Evolutionary conservation across 2,113 vertebrate species (phyloP).

Genomic region (Macquaria australasica): DNA sequence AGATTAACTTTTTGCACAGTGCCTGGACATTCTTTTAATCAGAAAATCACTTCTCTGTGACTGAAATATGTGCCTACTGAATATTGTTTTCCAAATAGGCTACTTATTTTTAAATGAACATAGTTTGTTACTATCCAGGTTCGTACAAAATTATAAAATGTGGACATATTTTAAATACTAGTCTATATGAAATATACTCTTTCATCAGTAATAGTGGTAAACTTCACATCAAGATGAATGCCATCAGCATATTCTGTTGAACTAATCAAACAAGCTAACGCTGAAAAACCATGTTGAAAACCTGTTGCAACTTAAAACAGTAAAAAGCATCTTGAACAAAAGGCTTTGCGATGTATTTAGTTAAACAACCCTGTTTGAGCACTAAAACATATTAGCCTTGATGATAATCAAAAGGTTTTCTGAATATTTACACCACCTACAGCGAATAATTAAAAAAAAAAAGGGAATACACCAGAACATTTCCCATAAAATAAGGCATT

Average conservation of each 20-base stretch:
- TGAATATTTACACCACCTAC: background rate
- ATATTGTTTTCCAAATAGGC: background rate
- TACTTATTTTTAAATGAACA: background rate
- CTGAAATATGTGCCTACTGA: too few relatives aligned
- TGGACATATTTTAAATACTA: background rate
- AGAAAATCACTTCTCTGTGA: background rate
- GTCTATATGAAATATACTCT: too few relatives aligned
- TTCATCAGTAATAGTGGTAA: background rate
- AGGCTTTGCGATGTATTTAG: background rate
- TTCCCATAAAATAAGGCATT: background rate
- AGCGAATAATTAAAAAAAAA: background rate
- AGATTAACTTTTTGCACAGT: too few relatives aligned
- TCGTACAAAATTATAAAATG: background rate
- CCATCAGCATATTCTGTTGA: slow-evolving; percentile 15
- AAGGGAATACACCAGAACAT: background rate
- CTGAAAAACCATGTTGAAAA: background rate
- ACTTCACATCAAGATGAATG: background rate
- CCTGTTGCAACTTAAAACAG: slow-evolving; percentile 1
- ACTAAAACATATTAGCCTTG: background rate
- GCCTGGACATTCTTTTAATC: background rate
- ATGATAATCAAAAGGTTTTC: background rate
- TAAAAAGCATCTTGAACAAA: slow-evolving; percentile 11
- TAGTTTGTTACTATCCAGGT: too few relatives aligned
- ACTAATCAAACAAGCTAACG: slow-evolving; percentile 5
- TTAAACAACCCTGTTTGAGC: slow-evolving; percentile 6